A percentile compares a stretch with the other conserved stretches of the same genome.
phyloP scores from a whole-genome alignment of 2,113 vertebrate genomes.

The Lichenostomus cassidix region DNA sequence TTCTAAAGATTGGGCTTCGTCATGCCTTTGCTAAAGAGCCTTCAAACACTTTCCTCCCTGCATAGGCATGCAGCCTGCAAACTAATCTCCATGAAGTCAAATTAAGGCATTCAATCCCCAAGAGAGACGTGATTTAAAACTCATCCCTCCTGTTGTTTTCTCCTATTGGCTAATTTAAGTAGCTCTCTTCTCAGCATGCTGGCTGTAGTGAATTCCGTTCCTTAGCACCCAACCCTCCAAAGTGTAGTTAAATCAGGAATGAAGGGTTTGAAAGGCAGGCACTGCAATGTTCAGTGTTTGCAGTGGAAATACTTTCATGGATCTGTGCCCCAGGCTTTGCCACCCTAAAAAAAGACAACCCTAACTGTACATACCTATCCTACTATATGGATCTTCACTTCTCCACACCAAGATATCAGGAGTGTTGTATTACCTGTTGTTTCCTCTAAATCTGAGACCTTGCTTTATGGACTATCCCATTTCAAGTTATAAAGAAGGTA shows the following conservation, averaged over 20 bases:
- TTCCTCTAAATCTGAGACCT: background rate
- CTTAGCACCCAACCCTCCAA: slow-evolving; percentile 50
- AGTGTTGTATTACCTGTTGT: background rate
- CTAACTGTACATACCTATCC: background rate
- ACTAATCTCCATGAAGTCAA: slow-evolving; percentile 67
- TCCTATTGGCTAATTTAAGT: slow-evolving; percentile 63
- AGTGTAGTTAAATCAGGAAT: slow-evolving; percentile 10
- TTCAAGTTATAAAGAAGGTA: background rate
- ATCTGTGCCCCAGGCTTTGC: background rate
- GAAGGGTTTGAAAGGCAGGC: slow-evolving; percentile 33
- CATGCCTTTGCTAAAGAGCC: slow-evolving; percentile 55
- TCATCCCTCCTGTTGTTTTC: slow-evolving; percentile 63
- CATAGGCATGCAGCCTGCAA: slow-evolving; percentile 40
- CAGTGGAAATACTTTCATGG: background rate
- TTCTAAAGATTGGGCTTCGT: background rate
- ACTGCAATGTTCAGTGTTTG: background rate
- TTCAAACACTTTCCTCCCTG: slow-evolving; percentile 46
- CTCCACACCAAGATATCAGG: background rate
- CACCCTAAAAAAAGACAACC: background rate
- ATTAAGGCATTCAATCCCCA: slow-evolving; percentile 54
- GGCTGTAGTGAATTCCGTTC: slow-evolving; percentile 46
- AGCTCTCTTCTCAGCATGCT: slow-evolving; percentile 51
- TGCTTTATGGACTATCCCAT: background rate
- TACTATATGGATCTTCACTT: background rate
- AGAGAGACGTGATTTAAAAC: slow-evolving; percentile 51